Evolutionary conservation across 1,140 invertebrate species (phyloP), one percentile per base, ranked within the genome.

Genomic region (Apis laboriosa): DNA sequence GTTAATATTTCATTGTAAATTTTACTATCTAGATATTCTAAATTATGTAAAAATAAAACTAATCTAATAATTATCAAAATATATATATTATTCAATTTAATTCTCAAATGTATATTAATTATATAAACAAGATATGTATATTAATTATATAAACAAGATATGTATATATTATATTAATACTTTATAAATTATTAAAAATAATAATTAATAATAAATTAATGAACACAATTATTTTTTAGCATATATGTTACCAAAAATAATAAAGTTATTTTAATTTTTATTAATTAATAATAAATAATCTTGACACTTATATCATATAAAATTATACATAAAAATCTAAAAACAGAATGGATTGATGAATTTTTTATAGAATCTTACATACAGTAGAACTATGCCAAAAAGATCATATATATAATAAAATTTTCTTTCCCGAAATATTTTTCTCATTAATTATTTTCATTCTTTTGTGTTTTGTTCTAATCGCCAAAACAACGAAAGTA

Each of bases 371-470:
- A 34, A 43, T 43, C 1, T 43, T 43, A 7, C 34, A 43, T 43
- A 4, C 0, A 43, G 3, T 34, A 43, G 34, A 43, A 43, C 0
- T 43, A 43, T 2, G 4, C 5, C 34, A 43, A 43, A 43, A 43
- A 7, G 5, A 43, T 3, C 5, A 3, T 34, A 34, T 34, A 34
- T 34, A 34, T 34, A 3, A 34, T 64, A 17, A 24, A 66, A 49
- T n/a, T 24, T 63, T 58, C 63, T 63, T 58, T 4, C 17, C 53
- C 66, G 74, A 83, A 63, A 56, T 17, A 24, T 43, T 68, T 76
- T 28, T 34, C 3, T 68, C 19, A 19, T 9, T 8, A 19, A n/a
- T 21, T 3, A 51, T 58, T 17, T 60, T 19, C 5, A 71, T 72
- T 55, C 49, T 72, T 63, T 34, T 61, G n/a, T 61, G 9, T 51